These are phyloP conservation scores for Argyresthia albistria DNA, from an alignment of 2,888 invertebrate genomes.

Conservation along the genomic window DNA sequence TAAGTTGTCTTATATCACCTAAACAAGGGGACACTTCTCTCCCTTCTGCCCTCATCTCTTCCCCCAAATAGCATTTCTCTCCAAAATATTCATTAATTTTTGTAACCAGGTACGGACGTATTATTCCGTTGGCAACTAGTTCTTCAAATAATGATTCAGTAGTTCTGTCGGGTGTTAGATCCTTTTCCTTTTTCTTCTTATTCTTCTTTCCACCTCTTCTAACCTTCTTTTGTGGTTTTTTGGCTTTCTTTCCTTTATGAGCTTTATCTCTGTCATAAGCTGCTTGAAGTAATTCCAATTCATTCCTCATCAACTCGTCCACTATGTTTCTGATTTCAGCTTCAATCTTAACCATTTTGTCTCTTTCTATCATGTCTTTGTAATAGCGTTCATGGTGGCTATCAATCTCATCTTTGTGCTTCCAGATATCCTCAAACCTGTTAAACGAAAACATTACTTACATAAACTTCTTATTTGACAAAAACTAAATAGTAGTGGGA, in stretches of 20 bases:
- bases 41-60: constrained; percentile 59
- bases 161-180: constrained; percentile 92
- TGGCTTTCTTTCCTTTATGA: constrained; percentile 81
- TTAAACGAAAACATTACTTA: constrained; percentile 9
- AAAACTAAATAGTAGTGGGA: too few species aligned
- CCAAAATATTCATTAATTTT: constrained; percentile 83
- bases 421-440: constrained; percentile 87
- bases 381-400: constrained; percentile 85
- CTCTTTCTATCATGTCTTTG: constrained; percentile 85
- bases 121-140: constrained; percentile 91
- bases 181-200: constrained; percentile 95
- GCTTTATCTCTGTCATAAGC: constrained; percentile 82
- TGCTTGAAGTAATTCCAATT: constrained; percentile 78
- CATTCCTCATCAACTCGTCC: constrained; percentile 82
- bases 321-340: constrained; percentile 86
- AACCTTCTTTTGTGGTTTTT: constrained; percentile 82
- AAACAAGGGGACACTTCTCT: constrained; percentile 68
- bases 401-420: constrained; percentile 80
- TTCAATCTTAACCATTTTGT: constrained; percentile 88
- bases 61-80: constrained; percentile 80
- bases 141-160: constrained; percentile 94
- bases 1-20: constrained; percentile 88
- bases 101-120: constrained; percentile 81
- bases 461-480: too few species aligned
- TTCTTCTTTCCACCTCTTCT: constrained; percentile 88